Evolutionary conservation across 1,140 invertebrate genomes (phyloP).

Genomic region (Drosophila lini): DNA sequence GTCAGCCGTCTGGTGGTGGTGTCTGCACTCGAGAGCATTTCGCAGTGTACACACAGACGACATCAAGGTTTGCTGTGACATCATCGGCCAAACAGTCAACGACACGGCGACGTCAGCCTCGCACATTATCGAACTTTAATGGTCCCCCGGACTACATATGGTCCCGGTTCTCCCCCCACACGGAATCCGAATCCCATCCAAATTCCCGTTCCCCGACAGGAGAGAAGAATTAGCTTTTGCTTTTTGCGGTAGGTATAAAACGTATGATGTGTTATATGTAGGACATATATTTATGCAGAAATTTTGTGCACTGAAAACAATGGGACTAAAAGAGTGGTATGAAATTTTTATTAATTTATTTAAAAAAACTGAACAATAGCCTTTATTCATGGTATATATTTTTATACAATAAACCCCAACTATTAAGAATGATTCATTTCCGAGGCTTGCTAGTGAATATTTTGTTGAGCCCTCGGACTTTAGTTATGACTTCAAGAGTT

Average conservation of each 20-base stretch:
- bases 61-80: conserved; percentile 72
- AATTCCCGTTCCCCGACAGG: conserved; percentile 33
- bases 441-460: too few species aligned
- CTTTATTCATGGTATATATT: neutral
- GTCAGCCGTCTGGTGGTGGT: conserved; percentile 8
- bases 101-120: conserved; percentile 63
- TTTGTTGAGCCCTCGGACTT: neutral
- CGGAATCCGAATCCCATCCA: conserved; percentile 12
- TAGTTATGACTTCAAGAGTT: too few species aligned
- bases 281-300: conserved; percentile 2
- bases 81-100: conserved; percentile 74
- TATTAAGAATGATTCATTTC: neutral
- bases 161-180: conserved; percentile 11
- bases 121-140: conserved; percentile 82
- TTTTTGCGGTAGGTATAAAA: conserved; percentile 57
- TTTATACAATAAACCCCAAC: neutral
- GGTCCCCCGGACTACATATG: conserved; percentile 24
- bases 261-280: conserved; percentile 32
- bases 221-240: conserved; percentile 73
- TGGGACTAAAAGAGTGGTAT: neutral
- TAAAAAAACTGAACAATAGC: too few species aligned
- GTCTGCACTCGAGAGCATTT: conserved; percentile 41
- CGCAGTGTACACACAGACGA: conserved; percentile 52
- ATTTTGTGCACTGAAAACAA: conserved; percentile 10
- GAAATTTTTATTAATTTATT: neutral